Base-by-base conservation (phyloP, 2,888 invertebrate genomes). In the Andricus curvator region DNA sequence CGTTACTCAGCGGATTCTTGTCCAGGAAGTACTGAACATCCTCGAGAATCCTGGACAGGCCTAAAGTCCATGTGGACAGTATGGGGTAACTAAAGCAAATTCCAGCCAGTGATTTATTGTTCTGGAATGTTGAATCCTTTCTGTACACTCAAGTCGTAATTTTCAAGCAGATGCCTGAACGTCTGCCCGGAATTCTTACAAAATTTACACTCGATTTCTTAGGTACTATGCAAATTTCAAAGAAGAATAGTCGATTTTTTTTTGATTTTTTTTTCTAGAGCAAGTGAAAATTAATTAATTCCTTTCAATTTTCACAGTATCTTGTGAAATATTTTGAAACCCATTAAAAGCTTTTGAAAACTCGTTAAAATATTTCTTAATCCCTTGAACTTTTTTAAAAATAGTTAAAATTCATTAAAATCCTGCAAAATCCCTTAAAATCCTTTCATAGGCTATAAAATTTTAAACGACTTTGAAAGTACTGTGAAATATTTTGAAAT, bases 1-100 rank as follows among this genome's bases (percentile, higher is more conserved):
- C 87, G 88, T 88, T 88, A 88, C 88, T 89, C 88, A 88, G 83
- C 60, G 81, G 80, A 84, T 83, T 85, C 82, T 77, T 77, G 41
- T 77, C 60, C 64, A 17, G 77, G 77, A 37, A 44, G 60, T 37
- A 64, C 60, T 4, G 64, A 48, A 44, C 25, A 48, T 44, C 65
- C 65, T 15, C 17, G 77, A 41, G 37, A 25, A 56, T 22, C 33
- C n/a, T 15, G 13, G 37, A 64, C 62, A 29, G 33, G 77, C 77
- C 77, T 64, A 64, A 64, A 62, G 41, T 62, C 77, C 41, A 77
- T 29, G 62, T 74, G 62, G 64, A 77, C 77, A 77, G 37, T 44
- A 33, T 37, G 41, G 20, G 25, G 20, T 48, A 29, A 20, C 64
- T 25, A 6, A 64, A 77, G 65, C 64, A 48, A 77, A 77, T 77